Evolutionary conservation across 2,888 invertebrate species (phyloP).

Genomic region (Unio delphinus): DNA sequence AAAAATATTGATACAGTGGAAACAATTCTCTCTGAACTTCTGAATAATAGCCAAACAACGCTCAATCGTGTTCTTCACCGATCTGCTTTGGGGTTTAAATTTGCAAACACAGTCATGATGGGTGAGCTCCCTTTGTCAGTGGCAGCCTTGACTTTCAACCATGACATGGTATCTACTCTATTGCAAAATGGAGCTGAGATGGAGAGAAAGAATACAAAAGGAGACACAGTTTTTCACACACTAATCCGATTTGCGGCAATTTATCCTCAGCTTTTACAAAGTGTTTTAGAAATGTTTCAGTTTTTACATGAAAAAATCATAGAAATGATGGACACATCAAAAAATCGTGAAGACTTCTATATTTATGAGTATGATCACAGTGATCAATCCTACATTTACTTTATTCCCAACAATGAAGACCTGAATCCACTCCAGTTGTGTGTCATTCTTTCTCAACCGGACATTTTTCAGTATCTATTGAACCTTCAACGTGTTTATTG

Average conservation of each 20-base stretch:
- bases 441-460: conserved; percentile 38
- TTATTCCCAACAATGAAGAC: conserved; percentile 39
- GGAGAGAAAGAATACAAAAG: conserved; percentile 34
- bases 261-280: conserved; percentile 35
- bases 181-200: conserved; percentile 39
- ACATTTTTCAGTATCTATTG: conserved; percentile 45
- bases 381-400: conserved; percentile 44
- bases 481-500: conserved; percentile 48
- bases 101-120: conserved; percentile 50
- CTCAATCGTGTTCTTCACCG: conserved; percentile 33
- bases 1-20: conserved; percentile 34
- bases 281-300: conserved; percentile 24
- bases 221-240: conserved; percentile 46
- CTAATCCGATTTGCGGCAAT: conserved; percentile 43
- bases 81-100: conserved; percentile 30
- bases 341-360: conserved; percentile 3
- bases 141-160: conserved; percentile 38
- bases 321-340: conserved; percentile 10
- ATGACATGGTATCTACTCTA: conserved; percentile 26
- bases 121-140: conserved; percentile 46
- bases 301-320: conserved; percentile 25
- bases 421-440: conserved; percentile 50
- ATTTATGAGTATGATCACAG: conserved; percentile 32
- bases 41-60: conserved; percentile 21
- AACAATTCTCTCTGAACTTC: conserved; percentile 28